These are phyloP conservation scores for Agrochola circellaris DNA, from an alignment of 2,888 invertebrate species.

Conservation along the genomic window DNA sequence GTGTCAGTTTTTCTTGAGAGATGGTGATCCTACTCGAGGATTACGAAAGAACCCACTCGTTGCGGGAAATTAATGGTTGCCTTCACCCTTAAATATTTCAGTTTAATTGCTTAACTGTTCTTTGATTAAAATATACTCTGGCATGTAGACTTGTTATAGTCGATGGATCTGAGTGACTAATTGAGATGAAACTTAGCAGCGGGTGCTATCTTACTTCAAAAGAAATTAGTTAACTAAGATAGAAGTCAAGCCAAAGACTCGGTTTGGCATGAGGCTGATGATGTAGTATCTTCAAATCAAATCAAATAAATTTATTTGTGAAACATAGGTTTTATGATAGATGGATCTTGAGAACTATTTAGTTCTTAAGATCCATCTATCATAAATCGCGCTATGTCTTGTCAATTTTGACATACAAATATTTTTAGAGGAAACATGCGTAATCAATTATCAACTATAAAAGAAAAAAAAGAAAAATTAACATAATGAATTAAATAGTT, in stretches of 20 bases:
- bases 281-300: too few species aligned
- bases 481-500: too few species aligned
- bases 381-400: too few species aligned
- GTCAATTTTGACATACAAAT: too few species aligned
- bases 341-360: too few species aligned
- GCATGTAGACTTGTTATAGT: too few species aligned
- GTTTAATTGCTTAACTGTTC: constrained; percentile 31
- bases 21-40: constrained; percentile 40
- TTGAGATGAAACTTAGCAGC: neutral
- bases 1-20: neutral
- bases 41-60: constrained; percentile 34
- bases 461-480: too few species aligned
- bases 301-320: too few species aligned
- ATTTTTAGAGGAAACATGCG: too few species aligned
- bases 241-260: neutral
- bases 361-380: too few species aligned
- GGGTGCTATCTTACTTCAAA: neutral
- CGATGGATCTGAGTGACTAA: neutral
- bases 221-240: neutral
- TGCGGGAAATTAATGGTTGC: constrained; percentile 29
- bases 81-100: constrained; percentile 28
- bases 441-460: too few species aligned
- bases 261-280: neutral
- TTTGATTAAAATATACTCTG: constrained; percentile 2
- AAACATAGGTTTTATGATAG: too few species aligned